These are phyloP conservation scores for Subanguina moxae DNA, from an alignment of 1,140 invertebrate genomes.

Conservation along the genomic window DNA sequence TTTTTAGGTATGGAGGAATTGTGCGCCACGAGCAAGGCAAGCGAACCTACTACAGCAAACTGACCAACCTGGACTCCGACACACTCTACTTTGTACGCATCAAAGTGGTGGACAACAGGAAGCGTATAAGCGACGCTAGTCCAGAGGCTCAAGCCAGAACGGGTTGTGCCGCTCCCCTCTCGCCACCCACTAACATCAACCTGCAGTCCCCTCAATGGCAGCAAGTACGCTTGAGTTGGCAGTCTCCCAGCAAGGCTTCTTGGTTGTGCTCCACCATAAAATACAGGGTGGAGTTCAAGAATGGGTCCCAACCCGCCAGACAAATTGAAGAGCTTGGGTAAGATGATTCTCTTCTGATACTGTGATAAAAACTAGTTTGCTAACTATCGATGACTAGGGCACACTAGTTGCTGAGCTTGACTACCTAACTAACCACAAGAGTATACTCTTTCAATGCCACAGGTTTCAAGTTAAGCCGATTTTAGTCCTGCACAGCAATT, in stretches of 20 bases:
- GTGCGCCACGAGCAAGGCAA: slow-evolving; percentile 52
- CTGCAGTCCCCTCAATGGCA: slow-evolving; percentile 48
- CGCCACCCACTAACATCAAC: slow-evolving; percentile 54
- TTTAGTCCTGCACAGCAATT: too few species aligned
- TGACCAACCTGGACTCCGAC: slow-evolving; percentile 51
- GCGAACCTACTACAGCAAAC: slow-evolving; percentile 44
- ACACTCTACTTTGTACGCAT: slow-evolving; percentile 58
- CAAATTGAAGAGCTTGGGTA: slow-evolving; percentile 34
- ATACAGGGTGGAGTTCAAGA: slow-evolving; percentile 42
- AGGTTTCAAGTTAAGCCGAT: too few species aligned
- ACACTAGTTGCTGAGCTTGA: too few species aligned
- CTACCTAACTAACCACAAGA: too few species aligned
- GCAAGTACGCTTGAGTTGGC: slow-evolving; percentile 56
- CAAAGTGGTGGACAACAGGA: slow-evolving; percentile 52
- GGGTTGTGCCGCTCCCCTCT: slow-evolving; percentile 53
- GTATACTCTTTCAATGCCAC: too few species aligned
- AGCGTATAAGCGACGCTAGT: slow-evolving; percentile 52
- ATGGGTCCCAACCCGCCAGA: slow-evolving; percentile 39
- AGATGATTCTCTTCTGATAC: not conserved
- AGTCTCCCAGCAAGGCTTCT: slow-evolving; percentile 49
- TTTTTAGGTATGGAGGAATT: slow-evolving; percentile 29
- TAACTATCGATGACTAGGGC: too few species aligned
- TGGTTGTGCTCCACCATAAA: slow-evolving; percentile 54
- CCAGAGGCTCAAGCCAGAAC: slow-evolving; percentile 57
- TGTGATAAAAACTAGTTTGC: not conserved